Conservation (phyloP, 2,888 invertebrate species). For the Eumerus sabulonum region DNA sequence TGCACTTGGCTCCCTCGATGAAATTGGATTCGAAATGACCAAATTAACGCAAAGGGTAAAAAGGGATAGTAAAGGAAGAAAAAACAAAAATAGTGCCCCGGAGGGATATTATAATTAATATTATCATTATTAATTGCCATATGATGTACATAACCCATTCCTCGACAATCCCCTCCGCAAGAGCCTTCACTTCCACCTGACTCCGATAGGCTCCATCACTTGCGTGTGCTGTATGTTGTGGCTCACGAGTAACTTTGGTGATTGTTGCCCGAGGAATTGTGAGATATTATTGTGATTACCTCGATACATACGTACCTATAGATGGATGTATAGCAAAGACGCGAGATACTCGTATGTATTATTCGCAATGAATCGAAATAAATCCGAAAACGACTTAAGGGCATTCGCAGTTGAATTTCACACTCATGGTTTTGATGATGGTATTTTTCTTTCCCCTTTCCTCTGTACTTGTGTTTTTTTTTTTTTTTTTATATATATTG, state of each 20-base stretch:
- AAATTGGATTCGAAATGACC: slow-evolving; percentile 58
- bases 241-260: slow-evolving; percentile 32
- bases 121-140: slow-evolving; percentile 66
- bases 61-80: slow-evolving; percentile 15
- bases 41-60: slow-evolving; percentile 34
- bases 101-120: slow-evolving; percentile 67
- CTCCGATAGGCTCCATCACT: too few species aligned
- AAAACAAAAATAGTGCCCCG: slow-evolving; percentile 56
- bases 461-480: not conserved
- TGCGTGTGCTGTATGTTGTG: not conserved
- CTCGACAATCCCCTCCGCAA: not conserved
- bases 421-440: slow-evolving; percentile 41
- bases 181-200: not conserved
- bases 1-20: slow-evolving; percentile 39
- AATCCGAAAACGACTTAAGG: slow-evolving; percentile 62
- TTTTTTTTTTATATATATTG: not conserved
- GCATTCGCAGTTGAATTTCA: slow-evolving; percentile 56
- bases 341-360: not conserved
- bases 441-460: not conserved
- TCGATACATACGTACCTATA: slow-evolving; percentile 11
- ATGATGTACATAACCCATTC: slow-evolving; percentile 44
- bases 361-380: slow-evolving; percentile 36
- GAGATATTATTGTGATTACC: slow-evolving; percentile 51
- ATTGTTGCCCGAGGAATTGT: slow-evolving; percentile 49
- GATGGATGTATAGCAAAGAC: slow-evolving; percentile 2